Conservation (phyloP, 2,888 invertebrate species). For the Aspidapion aeneum region DNA sequence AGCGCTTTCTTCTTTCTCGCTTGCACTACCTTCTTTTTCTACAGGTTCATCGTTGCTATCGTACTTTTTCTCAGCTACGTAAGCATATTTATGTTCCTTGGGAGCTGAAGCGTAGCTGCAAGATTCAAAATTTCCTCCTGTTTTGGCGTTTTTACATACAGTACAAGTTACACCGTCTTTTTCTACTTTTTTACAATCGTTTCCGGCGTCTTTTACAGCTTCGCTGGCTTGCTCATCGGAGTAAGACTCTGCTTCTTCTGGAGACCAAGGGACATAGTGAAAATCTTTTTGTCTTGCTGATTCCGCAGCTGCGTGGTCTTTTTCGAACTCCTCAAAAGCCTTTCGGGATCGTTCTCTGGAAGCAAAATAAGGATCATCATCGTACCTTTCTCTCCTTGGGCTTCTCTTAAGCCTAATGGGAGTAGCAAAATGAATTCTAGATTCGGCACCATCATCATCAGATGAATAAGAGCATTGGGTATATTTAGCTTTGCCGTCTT, state of each 20-base stretch:
- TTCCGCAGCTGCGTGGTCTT: slow-evolving; percentile 27
- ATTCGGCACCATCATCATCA: slow-evolving; percentile 44
- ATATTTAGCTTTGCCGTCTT: slow-evolving; percentile 53
- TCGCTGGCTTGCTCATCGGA: slow-evolving; percentile 62
- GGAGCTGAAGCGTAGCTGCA: slow-evolving; percentile 76
- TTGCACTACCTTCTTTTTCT: slow-evolving; percentile 38
- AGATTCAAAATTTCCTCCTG: slow-evolving; percentile 73
- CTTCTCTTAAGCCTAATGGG: slow-evolving; percentile 49
- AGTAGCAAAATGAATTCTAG: slow-evolving; percentile 39
- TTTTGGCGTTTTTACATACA: slow-evolving; percentile 70
- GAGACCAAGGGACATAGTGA: slow-evolving; percentile 51
- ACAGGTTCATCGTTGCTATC: slow-evolving; percentile 56
- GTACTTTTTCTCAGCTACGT: slow-evolving; percentile 61
- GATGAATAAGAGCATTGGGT: slow-evolving; percentile 57
- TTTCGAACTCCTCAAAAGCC: slow-evolving; percentile 36
- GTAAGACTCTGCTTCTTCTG: slow-evolving; percentile 54
- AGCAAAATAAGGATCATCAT: slow-evolving; percentile 52
- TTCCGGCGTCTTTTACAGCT: slow-evolving; percentile 54
- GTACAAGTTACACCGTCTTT: slow-evolving; percentile 67
- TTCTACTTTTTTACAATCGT: slow-evolving; percentile 60
- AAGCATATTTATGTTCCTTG: slow-evolving; percentile 66
- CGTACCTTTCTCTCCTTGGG: slow-evolving; percentile 32
- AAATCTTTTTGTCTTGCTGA: slow-evolving; percentile 23
- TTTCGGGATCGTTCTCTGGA: slow-evolving; percentile 45
- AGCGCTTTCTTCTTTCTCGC: slow-evolving; percentile 14